These are phyloP conservation scores for Parthenolecanium corni DNA, from an alignment of 2,888 invertebrate genomes.

Conservation along the genomic window DNA sequence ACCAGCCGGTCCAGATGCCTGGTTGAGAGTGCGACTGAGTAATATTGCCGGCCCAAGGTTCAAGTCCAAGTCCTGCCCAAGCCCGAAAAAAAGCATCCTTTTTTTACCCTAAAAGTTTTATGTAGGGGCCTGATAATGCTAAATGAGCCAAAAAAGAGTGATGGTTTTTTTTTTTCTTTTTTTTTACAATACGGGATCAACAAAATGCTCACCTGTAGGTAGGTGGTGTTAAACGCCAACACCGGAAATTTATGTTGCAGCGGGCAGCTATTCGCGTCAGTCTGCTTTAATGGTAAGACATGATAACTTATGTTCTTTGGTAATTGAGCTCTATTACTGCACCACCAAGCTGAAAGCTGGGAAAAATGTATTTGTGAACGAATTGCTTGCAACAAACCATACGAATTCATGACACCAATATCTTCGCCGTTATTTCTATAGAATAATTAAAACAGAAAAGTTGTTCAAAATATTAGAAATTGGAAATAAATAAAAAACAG, in stretches of 20 bases:
- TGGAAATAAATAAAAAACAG: neutral
- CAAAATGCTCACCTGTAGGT: constrained; percentile 15
- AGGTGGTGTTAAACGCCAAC: constrained; percentile 22
- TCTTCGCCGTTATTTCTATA: constrained; percentile 41
- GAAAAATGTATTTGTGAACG: constrained; percentile 93
- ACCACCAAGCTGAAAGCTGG: constrained; percentile 86
- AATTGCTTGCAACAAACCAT: constrained; percentile 80
- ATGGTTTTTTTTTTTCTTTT: no score
- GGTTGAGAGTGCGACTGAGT: no score
- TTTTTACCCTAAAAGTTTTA: no score
- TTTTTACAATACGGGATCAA: no score
- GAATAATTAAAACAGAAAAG: constrained; percentile 31
- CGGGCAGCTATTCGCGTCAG: constrained; percentile 11
- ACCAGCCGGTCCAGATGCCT: no score
- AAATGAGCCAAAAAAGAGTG: no score
- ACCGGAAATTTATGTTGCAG: constrained; percentile 25
- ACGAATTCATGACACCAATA: constrained; percentile 42
- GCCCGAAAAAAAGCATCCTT: no score
- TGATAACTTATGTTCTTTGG: constrained; percentile 26
- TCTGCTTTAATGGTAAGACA: constrained; percentile 19
- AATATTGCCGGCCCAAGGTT: no score
- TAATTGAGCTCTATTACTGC: constrained; percentile 37
- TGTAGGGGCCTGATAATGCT: no score
- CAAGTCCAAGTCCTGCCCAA: no score
- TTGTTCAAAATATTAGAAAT: no score